These are phyloP conservation scores for Hippocampus abdominalis DNA, from an alignment of 2,113 vertebrate genomes.

Conservation along the genomic window DNA sequence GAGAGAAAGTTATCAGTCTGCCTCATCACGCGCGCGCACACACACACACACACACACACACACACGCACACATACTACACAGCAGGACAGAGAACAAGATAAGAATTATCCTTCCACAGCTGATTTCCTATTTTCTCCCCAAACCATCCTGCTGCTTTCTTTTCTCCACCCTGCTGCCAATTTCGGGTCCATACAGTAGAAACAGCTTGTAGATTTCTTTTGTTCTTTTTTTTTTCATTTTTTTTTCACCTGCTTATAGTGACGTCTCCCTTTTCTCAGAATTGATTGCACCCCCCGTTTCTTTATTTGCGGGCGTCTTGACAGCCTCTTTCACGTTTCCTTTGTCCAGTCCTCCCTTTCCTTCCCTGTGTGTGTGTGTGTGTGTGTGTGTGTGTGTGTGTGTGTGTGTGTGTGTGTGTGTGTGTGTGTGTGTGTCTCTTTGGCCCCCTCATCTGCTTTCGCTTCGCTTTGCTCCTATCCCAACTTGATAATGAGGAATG, in stretches of 20 bases:
- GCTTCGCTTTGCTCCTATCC: constrained; percentile 99
- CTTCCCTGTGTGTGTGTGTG: constrained; percentile 64
- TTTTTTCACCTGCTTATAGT: constrained; percentile 44
- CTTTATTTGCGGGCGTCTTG: constrained; percentile 89
- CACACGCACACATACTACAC: constrained; percentile 18
- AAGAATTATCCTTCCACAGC: constrained; percentile 76
- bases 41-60: constrained; percentile 39
- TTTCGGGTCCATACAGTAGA: constrained; percentile 71
- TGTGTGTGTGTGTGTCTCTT: constrained; percentile 76
- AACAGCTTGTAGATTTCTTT: constrained; percentile 72
- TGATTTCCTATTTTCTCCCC: constrained; percentile 72
- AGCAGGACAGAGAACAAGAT: constrained; percentile 61
- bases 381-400: constrained; percentile 68
- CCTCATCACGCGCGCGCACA: constrained; percentile 61
- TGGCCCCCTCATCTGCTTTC: constrained; percentile 93
- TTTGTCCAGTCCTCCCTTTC: constrained; percentile 90
- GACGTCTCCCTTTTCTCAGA: constrained; percentile 58
- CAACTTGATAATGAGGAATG: constrained; percentile 99
- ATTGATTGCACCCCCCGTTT: constrained; percentile 70
- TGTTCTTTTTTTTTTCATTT: constrained; percentile 59
- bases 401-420: constrained; percentile 74
- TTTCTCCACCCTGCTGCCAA: constrained; percentile 57
- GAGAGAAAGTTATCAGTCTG: constrained; percentile 68
- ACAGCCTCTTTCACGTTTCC: constrained; percentile 96
- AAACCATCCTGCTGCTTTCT: constrained; percentile 39